These are phyloP conservation scores for Tipula confusa DNA, from an alignment of 2,888 invertebrate species.

Conservation along the genomic window DNA sequence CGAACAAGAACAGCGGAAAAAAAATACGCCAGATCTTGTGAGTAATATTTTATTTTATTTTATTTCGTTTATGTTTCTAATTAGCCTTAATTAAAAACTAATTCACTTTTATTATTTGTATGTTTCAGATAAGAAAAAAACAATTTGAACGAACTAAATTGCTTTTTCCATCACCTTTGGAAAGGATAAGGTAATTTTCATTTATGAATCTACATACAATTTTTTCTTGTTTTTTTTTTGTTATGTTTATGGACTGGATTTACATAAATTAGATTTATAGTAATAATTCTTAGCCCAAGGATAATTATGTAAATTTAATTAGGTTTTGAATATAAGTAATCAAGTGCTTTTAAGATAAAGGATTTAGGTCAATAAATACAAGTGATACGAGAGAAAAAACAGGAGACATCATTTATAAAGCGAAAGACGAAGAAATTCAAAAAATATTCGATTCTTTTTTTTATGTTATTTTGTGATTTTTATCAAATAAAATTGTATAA, in stretches of 20 bases:
- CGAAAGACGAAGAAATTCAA: not conserved
- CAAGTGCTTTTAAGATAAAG: not conserved
- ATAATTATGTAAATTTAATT: not conserved
- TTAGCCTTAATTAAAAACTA: not conserved
- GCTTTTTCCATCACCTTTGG: slow-evolving; percentile 33
- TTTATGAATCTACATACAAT: not conserved
- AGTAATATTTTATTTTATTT: not conserved
- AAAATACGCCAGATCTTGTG: not conserved
- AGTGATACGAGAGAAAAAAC: not conserved
- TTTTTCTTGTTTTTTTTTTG: not conserved
- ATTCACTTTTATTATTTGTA: not conserved
- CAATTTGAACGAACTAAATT: not conserved
- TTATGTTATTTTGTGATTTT: not conserved
- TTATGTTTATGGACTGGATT: not conserved
- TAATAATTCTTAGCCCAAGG: not conserved
- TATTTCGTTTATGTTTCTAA: not conserved
- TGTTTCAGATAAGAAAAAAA: slow-evolving; percentile 5
- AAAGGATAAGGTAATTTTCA: slow-evolving; percentile 33
- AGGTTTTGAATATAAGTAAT: too few species aligned
- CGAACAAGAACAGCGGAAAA: not conserved
- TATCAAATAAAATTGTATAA: not conserved
- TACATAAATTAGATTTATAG: not conserved
- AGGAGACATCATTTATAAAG: not conserved
- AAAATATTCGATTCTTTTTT: not conserved
- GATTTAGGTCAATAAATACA: not conserved